Evolutionary conservation across 1,140 invertebrate species (phyloP).

Genomic region (Melitaea cinxia): DNA sequence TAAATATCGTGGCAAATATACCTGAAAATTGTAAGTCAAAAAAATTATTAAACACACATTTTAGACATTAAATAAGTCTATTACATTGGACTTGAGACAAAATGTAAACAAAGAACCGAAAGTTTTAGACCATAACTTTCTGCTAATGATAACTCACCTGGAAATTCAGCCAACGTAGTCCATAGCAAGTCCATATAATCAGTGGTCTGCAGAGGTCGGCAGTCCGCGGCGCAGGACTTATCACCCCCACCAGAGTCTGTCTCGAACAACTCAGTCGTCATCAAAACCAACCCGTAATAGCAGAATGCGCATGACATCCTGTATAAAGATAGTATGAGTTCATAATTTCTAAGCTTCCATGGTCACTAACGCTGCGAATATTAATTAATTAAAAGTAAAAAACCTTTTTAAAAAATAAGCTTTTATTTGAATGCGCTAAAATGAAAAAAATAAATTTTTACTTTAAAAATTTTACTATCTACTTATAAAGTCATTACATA

Average conservation of each 20-base stretch:
- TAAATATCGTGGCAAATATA: conserved; percentile 94
- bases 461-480: too few species aligned
- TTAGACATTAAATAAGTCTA: too few species aligned
- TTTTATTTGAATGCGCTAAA: too few species aligned
- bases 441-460: too few species aligned
- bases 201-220: conserved; percentile 89
- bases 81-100: too few species aligned
- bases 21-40: conserved; percentile 85
- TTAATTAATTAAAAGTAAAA: too few species aligned
- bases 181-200: conserved; percentile 97
- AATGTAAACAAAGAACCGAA: not conserved
- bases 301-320: conserved; percentile 97
- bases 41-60: too few species aligned
- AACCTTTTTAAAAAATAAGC: too few species aligned
- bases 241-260: conserved; percentile 80
- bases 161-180: conserved; percentile 98
- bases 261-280: conserved; percentile 97
- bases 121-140: not conserved
- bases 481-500: too few species aligned
- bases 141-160: conserved; percentile 83
- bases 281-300: conserved; percentile 97
- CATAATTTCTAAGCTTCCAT: too few species aligned
- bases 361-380: too few species aligned
- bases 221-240: conserved; percentile 86
- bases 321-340: not conserved